Evolutionary conservation across 2,888 invertebrate genomes (phyloP), one percentile per base, ranked within the genome.

Genomic region (Drosophila testacea): DNA sequence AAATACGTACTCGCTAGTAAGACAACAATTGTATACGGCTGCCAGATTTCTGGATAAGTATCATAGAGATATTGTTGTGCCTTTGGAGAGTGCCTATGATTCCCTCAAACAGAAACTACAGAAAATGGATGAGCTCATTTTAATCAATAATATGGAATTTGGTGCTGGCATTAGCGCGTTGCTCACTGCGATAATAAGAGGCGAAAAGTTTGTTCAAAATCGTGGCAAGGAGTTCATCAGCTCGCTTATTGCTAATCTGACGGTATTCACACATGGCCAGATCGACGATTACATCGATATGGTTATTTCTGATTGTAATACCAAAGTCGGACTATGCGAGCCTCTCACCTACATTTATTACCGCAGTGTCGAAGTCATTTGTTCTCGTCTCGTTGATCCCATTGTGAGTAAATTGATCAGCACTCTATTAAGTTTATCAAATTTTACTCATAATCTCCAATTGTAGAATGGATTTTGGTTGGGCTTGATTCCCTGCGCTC

Each of bases 381-480:
- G 81, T 13, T 9, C 32, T 7, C 60, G 54, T 1, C 42, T 81
- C 9, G 66, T 81, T 13, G 69, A 81, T 62, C 81, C 81, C 13
- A 63, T 81, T 48, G 81, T 81, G 11, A 68, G 79, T 56, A 6
- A 1, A 50, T 9, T 6, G 11, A 50, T 9, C 6, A 13, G 6
- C 6, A 28, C n/a, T 5, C 4, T 22, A n/a, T n/a, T 6, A 7
- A 30, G 39, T 11, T 32, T 28, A 32, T 16, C 0, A 32, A 1
- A 39, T 10, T 39, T 30, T 22, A 1, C 6, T 22, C 5, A 6
- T 11, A 0, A 0, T 0, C 27, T 11, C 4, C 22, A 4, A 28
- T 50, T 63, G 41, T 93, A 98, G 98, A 97, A 98, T 94, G 98
- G 97, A 48, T 97, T 96, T 93, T 98, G 98, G 98, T 95, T 96